A percentile compares a stretch with the other conserved stretches of the same genome.
Conservation (phyloP, 2,888 invertebrate species). For the Amphipyra tragopoginis region DNA sequence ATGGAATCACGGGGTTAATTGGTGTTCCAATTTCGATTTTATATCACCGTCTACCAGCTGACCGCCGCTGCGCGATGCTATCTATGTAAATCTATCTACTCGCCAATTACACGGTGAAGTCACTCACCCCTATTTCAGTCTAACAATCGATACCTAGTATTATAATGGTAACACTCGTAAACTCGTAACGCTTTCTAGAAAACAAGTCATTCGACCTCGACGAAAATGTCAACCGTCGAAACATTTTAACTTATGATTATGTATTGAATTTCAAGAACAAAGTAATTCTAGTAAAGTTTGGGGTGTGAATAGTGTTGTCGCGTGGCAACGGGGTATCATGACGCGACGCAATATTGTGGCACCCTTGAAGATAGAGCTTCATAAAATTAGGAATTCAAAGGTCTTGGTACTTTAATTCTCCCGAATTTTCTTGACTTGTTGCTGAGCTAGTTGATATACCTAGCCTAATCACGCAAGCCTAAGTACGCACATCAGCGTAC, state of each 20-base stretch:
- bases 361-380: constrained; percentile 11
- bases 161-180: constrained; percentile 49
- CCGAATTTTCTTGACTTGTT: background rate
- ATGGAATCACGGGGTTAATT: constrained; percentile 38
- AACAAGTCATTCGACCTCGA: constrained; percentile 58
- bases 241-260: constrained; percentile 37
- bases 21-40: constrained; percentile 52
- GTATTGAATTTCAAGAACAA: constrained; percentile 42
- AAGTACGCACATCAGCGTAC: background rate
- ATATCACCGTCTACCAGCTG: constrained; percentile 38
- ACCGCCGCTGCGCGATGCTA: constrained; percentile 60
- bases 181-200: constrained; percentile 58
- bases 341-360: constrained; percentile 34
- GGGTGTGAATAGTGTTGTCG: constrained; percentile 48
- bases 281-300: constrained; percentile 29
- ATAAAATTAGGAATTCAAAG: background rate
- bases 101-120: constrained; percentile 64
- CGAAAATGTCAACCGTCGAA: constrained; percentile 61
- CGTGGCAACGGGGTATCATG: constrained; percentile 50
- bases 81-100: constrained; percentile 68
- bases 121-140: constrained; percentile 70
- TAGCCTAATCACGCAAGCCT: background rate
- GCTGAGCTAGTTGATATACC: background rate
- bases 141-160: constrained; percentile 69
- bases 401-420: constrained; percentile 1